A percentile compares a stretch with the other conserved stretches of the same genome.
Conservation (phyloP, 2,113 vertebrate genomes). For the Pitta sordida region DNA sequence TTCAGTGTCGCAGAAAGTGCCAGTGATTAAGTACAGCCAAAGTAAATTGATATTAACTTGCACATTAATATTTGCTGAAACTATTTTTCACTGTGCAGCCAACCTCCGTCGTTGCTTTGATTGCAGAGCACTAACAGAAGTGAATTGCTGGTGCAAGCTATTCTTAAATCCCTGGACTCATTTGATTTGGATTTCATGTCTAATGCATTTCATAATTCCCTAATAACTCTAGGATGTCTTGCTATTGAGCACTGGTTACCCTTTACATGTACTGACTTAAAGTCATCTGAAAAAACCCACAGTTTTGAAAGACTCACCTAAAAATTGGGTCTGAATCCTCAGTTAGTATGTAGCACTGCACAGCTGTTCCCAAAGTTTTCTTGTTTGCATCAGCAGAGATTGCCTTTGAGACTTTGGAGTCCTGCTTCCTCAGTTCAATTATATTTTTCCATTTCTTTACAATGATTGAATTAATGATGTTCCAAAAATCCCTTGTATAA, state of each 20-base stretch:
- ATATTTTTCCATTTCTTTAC: not conserved
- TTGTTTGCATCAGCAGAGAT: conserved; percentile 9
- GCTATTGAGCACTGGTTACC: not conserved
- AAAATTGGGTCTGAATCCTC: not conserved
- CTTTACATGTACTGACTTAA: not conserved
- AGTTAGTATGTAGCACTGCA: not conserved
- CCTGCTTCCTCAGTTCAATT: not conserved
- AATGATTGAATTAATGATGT: conserved; percentile 6
- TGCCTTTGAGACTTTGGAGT: not conserved
- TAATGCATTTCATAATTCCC: conserved; percentile 18
- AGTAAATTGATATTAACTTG: not conserved
- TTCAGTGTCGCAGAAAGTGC: not conserved
- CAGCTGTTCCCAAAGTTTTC: not conserved
- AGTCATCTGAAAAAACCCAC: not conserved
- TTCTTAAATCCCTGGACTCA: conserved; percentile 15
- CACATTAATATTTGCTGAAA: conserved; percentile 25
- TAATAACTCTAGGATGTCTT: not conserved
- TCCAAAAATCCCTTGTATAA: not conserved
- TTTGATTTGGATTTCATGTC: not conserved
- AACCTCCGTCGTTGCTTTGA: not conserved
- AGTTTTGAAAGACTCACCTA: not conserved
- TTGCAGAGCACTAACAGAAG: not conserved
- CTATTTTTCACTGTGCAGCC: not conserved
- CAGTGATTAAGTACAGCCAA: not conserved
- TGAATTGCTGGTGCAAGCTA: not conserved